phyloP scores from a whole-genome alignment of 2,888 invertebrate genomes.

The Thumatha senex region DNA sequence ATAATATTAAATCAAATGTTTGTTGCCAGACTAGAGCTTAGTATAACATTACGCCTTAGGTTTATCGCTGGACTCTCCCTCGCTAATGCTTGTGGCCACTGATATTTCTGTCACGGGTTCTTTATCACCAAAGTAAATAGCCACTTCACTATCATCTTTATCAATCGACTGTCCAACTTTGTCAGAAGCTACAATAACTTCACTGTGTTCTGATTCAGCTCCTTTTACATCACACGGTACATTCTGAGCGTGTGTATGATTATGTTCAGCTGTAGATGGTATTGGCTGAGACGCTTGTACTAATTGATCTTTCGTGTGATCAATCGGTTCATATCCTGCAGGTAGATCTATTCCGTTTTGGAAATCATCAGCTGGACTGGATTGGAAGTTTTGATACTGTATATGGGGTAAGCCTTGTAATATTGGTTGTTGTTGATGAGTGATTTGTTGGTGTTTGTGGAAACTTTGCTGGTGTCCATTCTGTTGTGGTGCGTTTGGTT shows the following conservation, averaged over 20 bases:
- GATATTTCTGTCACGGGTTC: slow-evolving; percentile 76
- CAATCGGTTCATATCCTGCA: slow-evolving; percentile 71
- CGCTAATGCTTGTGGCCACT: slow-evolving; percentile 75
- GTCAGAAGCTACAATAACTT: slow-evolving; percentile 64
- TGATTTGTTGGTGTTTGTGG: slow-evolving; percentile 7
- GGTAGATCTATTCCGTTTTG: slow-evolving; percentile 64
- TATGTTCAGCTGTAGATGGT: slow-evolving; percentile 39
- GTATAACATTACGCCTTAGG: slow-evolving; percentile 42
- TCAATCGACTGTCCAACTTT: slow-evolving; percentile 59
- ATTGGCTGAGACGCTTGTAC: slow-evolving; percentile 49
- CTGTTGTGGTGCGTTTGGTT: slow-evolving; percentile 22
- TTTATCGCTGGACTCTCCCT: slow-evolving; percentile 63
- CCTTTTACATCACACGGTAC: slow-evolving; percentile 70
- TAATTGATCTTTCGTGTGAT: slow-evolving; percentile 64
- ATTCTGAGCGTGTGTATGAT: slow-evolving; percentile 47
- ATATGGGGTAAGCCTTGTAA: slow-evolving; percentile 23
- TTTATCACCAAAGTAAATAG: slow-evolving; percentile 78
- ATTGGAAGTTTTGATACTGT: slow-evolving; percentile 19
- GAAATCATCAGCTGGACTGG: slow-evolving; percentile 31
- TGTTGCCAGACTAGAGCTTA: slow-evolving; percentile 50
- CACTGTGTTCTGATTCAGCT: slow-evolving; percentile 71
- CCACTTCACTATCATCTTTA: slow-evolving; percentile 83
- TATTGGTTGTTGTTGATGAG: not conserved
- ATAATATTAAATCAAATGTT: slow-evolving; percentile 6
- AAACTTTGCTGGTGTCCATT: slow-evolving; percentile 12